Evolutionary conservation across 2,888 invertebrate species (phyloP), one percentile per base, ranked within the genome.

Genomic region (Macaria liturata): DNA sequence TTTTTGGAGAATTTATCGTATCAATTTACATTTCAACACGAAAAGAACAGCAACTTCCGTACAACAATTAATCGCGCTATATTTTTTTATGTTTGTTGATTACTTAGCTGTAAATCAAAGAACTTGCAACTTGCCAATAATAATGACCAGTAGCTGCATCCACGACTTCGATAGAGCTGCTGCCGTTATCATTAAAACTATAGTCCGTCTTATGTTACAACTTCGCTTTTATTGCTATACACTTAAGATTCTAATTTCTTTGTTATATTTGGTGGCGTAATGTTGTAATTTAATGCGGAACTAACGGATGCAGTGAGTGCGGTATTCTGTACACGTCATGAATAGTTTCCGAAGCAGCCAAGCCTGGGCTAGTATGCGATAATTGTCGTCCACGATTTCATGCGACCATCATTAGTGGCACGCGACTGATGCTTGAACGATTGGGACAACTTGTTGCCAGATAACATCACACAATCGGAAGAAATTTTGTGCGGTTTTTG

Each of bases 291-390:
- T 65, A 72, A 75, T 78, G 78, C 80, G 86, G 84, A 87, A 85
- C 77, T 83, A 86, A 81, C 87, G 87, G 89, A 86, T 86, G 82
- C 82, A 81, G 67, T 71, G 64, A 65, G 72, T 75, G 68, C 72
- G 72, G 74, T 79, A 84, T 87, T 83, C 86, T 74, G 67, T 67
- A 68, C 80, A 76, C 83, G 83, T 83, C 83, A 80, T 75, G 71
- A 76, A 76, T 78, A 74, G 78, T 82, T 88, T 90, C 90, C 90
- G 87, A 78, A 83, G 75, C 74, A 75, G 66, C 79, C 79, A 79
- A 74, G 75, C 58, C 72, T 78, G 72, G 74, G 65, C 74, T 73
- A 76, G 75, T 77, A 76, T 78, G 78, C 71, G 77, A 72, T 87
- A 84, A 86, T 84, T 85, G 78, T 76, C 72, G 67, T 59, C 66